A percentile compares a stretch with the other conserved stretches of the same genome.
These are phyloP conservation scores for Pardalotus punctatus DNA, from an alignment of 2,113 vertebrate genomes.

Conservation along the genomic window DNA sequence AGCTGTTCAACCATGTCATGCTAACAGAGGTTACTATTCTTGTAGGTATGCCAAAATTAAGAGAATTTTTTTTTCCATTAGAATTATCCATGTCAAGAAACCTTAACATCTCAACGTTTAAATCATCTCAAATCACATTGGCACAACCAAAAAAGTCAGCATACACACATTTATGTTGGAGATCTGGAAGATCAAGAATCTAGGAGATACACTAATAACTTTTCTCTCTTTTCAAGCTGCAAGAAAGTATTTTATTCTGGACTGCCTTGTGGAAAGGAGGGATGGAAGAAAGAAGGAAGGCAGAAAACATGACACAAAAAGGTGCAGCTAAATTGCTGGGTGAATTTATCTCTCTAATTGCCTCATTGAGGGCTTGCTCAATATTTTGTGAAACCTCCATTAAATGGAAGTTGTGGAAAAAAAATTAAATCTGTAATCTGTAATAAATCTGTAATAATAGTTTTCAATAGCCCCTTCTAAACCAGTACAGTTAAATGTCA, in stretches of 20 bases:
- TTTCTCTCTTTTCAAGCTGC: not conserved
- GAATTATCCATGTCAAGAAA: not conserved
- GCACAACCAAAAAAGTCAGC: not conserved
- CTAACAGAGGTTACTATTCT: not conserved
- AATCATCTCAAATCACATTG: not conserved
- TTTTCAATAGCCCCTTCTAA: not conserved
- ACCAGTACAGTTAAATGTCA: not conserved
- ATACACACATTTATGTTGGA: not conserved
- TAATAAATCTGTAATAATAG: fast-evolving
- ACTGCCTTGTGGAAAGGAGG: not conserved
- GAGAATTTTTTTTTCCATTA: not conserved
- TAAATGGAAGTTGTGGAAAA: not conserved
- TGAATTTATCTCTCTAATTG: not conserved
- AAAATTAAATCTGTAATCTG: not conserved
- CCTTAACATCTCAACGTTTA: not conserved
- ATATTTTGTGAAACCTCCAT: not conserved
- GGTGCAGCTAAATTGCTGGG: not conserved
- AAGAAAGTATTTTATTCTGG: not conserved
- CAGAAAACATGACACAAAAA: not conserved
- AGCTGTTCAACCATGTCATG: not conserved
- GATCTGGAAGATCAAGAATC: not conserved
- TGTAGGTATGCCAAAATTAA: not conserved
- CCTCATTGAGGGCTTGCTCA: not conserved
- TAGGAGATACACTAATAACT: not conserved
- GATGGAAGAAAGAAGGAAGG: not conserved